Conservation (phyloP, 2,113 vertebrate species). For the Cavia aperea region DNA sequence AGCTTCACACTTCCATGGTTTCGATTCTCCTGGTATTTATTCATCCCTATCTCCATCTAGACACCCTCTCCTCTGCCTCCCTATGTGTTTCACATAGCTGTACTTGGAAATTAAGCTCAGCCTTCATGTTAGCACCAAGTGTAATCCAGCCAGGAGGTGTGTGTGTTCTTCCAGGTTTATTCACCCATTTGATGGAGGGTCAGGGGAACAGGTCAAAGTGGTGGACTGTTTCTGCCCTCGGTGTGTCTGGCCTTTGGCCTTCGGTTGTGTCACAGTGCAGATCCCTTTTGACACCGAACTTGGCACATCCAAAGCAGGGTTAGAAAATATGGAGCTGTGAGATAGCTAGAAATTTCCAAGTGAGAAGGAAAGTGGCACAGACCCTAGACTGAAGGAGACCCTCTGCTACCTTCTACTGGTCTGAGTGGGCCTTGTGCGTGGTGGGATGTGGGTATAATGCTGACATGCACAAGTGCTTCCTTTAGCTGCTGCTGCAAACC, state of each 20-base stretch:
- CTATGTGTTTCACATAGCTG: no score
- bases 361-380: background rate
- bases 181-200: background rate
- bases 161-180: background rate
- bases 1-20: background rate
- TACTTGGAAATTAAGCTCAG: background rate
- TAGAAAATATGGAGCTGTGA: background rate
- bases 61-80: background rate
- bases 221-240: background rate
- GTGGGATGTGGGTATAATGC: rapidly evolving
- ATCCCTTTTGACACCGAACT: background rate
- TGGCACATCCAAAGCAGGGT: background rate
- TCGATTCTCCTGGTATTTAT: background rate
- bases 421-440: background rate
- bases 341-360: background rate
- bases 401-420: background rate
- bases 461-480: background rate
- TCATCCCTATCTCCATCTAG: background rate
- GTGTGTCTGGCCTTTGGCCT: background rate
- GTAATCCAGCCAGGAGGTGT: background rate
- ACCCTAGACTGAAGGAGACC: background rate
- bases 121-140: background rate
- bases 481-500: background rate
- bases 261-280: background rate
- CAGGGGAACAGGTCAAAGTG: background rate